Base-by-base conservation (phyloP, 2,888 invertebrate species). In the Parnassius mnemosyne region DNA sequence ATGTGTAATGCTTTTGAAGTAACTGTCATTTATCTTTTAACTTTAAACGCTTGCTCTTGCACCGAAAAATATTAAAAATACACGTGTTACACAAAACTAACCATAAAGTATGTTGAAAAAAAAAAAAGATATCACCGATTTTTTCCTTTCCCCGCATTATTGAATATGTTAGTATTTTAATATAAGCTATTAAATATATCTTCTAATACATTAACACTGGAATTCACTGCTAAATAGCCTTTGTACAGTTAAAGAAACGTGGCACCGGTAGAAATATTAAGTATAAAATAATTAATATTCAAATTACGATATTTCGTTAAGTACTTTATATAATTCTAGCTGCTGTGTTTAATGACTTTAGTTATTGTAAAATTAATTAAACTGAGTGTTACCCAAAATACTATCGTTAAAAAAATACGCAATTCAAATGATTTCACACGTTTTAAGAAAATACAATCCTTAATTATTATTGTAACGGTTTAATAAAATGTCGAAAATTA, bases 91-190 rank as follows among this genome's bases (percentile, higher is more conserved):
- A 56, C 42, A 55, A 63, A 54, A 59, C 46, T 13, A 13, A 13
- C 2, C 10, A 16, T 49, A 11, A 57, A 34, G 5, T 53, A 57
- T 56, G n/a, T 53, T 53, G 43, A 62, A 57, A 61, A 53, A 41
- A n/a, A n/a, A 53, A 56, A 50, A 54, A 25, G 16, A 57, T 63
- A 63, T 58, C 63, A 63, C 63, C 54, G 41, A 46, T 41, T 46
- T 16, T 16, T 51, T n/a, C 16, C 41, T 44, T 57, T 41, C 47
- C 47, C 50, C 44, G 12, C 42, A 53, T 11, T 47, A 61, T 44
- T 49, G 11, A 58, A 44, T 53, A 62, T 25, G 41, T 61, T 42
- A 53, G 42, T 53, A 57, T 16, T 49, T 58, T n/a, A 51, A 51
- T 63, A 54, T 43, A 58, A 59, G 42, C 46, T 63, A 51, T 47